A percentile compares a stretch with the other conserved stretches of the same genome.
Evolutionary conservation across 1,140 invertebrate genomes (phyloP).

Genomic region (Ips typographus): DNA sequence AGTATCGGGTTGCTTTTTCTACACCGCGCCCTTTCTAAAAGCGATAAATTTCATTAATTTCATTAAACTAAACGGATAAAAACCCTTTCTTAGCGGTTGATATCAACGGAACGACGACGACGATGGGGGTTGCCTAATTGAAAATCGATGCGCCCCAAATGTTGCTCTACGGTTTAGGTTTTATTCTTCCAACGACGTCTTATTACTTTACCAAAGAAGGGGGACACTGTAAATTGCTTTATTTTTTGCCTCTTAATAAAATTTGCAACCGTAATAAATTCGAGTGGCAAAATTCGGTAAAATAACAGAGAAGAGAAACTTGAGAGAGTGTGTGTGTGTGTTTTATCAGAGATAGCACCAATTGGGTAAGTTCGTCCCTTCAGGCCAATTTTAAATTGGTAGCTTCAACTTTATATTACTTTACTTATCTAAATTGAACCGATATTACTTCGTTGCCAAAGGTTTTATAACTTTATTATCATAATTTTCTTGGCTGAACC

Average conservation of each 20-base stretch:
- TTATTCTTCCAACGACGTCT: background rate
- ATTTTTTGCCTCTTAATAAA: no score
- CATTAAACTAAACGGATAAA: constrained; percentile 18
- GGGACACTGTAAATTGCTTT: no score
- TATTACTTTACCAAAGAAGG: background rate
- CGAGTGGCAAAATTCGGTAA: no score
- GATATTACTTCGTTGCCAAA: constrained; percentile 47
- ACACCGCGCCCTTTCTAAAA: constrained; percentile 15
- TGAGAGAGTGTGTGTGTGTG: constrained; percentile 45
- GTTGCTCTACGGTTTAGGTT: constrained; percentile 11
- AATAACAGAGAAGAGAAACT: background rate
- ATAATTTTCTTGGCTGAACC: constrained; percentile 24
- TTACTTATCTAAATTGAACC: constrained; percentile 51
- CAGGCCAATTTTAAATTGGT: constrained; percentile 51
- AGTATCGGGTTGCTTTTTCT: constrained; percentile 15
- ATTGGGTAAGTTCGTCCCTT: constrained; percentile 47
- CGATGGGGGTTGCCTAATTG: constrained; percentile 13
- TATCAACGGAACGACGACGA: constrained; percentile 12
- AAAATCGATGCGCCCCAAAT: constrained; percentile 21
- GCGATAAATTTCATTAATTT: constrained; percentile 14
- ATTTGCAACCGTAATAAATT: no score
- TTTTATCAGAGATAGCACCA: constrained; percentile 51
- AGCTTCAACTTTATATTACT: constrained; percentile 51
- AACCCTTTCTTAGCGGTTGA: constrained; percentile 18
- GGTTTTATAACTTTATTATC: constrained; percentile 47